These are phyloP conservation scores for Leucopternis melanops DNA, from an alignment of 2,113 vertebrate species.

Conservation along the genomic window DNA sequence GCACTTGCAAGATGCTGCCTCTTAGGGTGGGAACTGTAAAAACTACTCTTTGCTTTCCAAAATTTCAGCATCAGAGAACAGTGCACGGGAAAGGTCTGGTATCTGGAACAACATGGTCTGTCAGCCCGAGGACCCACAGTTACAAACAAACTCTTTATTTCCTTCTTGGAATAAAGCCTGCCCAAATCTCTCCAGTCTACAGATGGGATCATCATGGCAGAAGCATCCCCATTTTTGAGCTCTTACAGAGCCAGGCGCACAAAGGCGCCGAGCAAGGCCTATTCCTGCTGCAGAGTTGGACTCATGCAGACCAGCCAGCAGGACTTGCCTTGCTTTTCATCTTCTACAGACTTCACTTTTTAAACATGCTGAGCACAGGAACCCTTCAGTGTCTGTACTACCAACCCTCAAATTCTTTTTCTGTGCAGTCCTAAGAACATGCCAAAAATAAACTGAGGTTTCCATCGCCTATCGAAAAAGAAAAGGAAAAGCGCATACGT, in stretches of 20 bases:
- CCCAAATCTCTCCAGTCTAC: background rate
- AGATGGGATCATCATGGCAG: background rate
- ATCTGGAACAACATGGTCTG: background rate
- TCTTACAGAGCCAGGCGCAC: background rate
- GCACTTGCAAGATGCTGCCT: rapidly evolving
- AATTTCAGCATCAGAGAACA: background rate
- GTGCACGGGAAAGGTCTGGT: background rate
- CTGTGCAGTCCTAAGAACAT: background rate
- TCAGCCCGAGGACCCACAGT: background rate
- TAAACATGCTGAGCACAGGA: background rate
- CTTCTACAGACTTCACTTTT: background rate
- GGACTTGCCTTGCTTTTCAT: background rate
- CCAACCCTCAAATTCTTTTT: background rate
- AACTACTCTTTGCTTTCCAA: background rate
- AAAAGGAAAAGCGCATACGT: background rate
- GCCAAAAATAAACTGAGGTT: background rate
- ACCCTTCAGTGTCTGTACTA: background rate
- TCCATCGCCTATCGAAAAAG: background rate
- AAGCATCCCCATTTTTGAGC: background rate
- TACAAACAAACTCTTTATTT: background rate
- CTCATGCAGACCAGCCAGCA: background rate
- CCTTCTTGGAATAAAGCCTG: background rate
- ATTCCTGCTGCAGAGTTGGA: background rate
- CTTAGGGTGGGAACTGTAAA: background rate
- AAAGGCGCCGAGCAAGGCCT: background rate